Evolutionary conservation across 1,140 invertebrate species (phyloP).

Genomic region (Ganaspis sp.): DNA sequence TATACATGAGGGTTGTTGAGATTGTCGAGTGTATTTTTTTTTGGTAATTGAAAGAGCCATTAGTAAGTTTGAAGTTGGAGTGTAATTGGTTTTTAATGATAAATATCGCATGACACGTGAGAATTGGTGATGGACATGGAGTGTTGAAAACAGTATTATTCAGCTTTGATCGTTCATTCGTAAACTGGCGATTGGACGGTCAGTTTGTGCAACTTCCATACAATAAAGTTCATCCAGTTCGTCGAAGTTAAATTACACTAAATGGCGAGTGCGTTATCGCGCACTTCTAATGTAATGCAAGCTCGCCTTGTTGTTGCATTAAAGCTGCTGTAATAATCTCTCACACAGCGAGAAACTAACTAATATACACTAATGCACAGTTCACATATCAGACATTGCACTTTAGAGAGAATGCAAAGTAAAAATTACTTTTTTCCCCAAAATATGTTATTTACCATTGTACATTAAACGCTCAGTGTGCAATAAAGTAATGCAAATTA

Average conservation of each 20-base stretch:
- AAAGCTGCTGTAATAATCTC: conserved; percentile 45
- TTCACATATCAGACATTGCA: too few relatives aligned
- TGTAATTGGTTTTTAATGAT: too few relatives aligned
- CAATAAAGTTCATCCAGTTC: conserved; percentile 51
- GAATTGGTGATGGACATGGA: neutral
- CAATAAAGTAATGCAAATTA: too few relatives aligned
- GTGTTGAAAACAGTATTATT: conserved; percentile 1
- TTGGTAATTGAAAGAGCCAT: too few relatives aligned
- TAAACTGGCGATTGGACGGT: conserved; percentile 57
- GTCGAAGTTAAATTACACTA: conserved; percentile 53
- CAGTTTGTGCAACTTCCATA: conserved; percentile 60
- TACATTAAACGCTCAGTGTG: too few relatives aligned
- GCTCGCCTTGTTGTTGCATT: conserved; percentile 45
- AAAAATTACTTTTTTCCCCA: too few relatives aligned
- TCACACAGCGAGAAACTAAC: conserved; percentile 48
- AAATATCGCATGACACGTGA: too few relatives aligned
- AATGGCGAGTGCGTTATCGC: conserved; percentile 57
- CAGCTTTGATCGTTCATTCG: conserved; percentile 43
- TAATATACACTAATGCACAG: conserved; percentile 45
- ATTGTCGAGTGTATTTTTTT: too few relatives aligned
- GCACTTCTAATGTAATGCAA: conserved; percentile 53
- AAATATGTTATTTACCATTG: too few relatives aligned
- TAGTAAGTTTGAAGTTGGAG: too few relatives aligned
- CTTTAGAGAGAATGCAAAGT: too few relatives aligned
- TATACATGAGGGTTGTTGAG: too few relatives aligned